Base-by-base conservation (phyloP, 2,888 invertebrate species). In the Dinocampus coccinellae region DNA sequence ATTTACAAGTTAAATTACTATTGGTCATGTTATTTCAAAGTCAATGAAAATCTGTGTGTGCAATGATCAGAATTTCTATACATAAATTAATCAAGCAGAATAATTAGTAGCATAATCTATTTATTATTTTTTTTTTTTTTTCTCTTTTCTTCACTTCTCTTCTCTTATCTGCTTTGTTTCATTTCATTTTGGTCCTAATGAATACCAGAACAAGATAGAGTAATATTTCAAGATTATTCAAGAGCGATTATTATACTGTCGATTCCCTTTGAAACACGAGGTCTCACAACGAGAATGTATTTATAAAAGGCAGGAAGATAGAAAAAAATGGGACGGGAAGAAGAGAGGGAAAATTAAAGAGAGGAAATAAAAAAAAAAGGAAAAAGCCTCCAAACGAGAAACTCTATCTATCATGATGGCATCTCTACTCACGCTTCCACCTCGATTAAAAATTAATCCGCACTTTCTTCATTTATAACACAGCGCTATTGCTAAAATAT, bases 1-100 rank as follows among this genome's bases (percentile, higher is more conserved):
- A 80, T 80, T 80, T 80, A 80, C 78, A 80, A 80, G 78, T 78
- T 68, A 80, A 80, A 80, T 80, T 79, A 78, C 72, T 73, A 77
- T 57, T 29, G 24, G 33, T 16, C 20, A 16, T 33, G 58, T 58
- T 58, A 33, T 58, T 34, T 34, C 58, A 33, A 34, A 26, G 33
- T 58, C 6, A 16, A 58, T 16, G 16, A n/a, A 16, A 47, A 47
- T n/a, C 16, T 16, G 16, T 7, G 6, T 47, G 16, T n/a, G 9
- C 4, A 3, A 47, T 13, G 47, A 47, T 16, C 3, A 9, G 7
- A 47, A 7, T 47, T n/a, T 16, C 0, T 47, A 47, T n/a, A 13
- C 16, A 4, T 13, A 36, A 2, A 29, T 29, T 4, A 29, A 29
- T 29, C 29, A 58, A 58, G n/a, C 7, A 34, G 16, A 16, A n/a